These are phyloP conservation scores for Lycia hirtaria DNA, from an alignment of 2,888 invertebrate genomes.

Conservation along the genomic window DNA sequence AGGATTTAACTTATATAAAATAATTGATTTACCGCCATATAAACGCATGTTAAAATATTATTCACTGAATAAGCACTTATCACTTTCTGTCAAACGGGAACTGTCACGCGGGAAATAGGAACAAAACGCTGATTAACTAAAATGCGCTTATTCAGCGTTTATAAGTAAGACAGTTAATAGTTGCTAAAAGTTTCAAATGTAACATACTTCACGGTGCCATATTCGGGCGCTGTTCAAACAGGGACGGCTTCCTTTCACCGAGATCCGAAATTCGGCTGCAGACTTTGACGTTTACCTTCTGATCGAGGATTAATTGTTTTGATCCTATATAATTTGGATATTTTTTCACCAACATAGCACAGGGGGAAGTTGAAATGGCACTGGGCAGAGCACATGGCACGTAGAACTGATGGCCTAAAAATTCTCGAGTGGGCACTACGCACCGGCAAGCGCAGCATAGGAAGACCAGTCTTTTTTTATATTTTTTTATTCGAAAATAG, in stretches of 20 bases:
- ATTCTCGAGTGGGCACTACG: too few species aligned
- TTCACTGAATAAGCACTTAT: background rate
- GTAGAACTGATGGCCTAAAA: too few species aligned
- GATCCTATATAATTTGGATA: background rate
- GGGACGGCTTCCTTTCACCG: slow-evolving; percentile 51
- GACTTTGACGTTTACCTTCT: slow-evolving; percentile 40
- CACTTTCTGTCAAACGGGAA: too few species aligned
- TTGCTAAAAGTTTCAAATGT: background rate
- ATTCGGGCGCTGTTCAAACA: slow-evolving; percentile 43
- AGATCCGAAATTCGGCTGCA: slow-evolving; percentile 36
- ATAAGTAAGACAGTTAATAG: background rate
- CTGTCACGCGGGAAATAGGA: too few species aligned
- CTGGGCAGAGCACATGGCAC: too few species aligned
- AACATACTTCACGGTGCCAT: background rate
- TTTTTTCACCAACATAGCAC: too few species aligned
- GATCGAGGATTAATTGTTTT: slow-evolving; percentile 27
- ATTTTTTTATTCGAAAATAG: too few species aligned
- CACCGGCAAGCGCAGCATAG: too few species aligned
- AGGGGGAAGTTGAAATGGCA: too few species aligned
- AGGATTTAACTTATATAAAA: too few species aligned
- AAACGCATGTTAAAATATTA: too few species aligned
- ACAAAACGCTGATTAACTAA: background rate
- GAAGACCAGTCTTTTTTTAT: background rate
- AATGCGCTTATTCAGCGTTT: background rate
- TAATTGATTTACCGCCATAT: too few species aligned